Base-by-base conservation (phyloP, 1,140 invertebrate genomes). In the Drosophila nannoptera region DNA sequence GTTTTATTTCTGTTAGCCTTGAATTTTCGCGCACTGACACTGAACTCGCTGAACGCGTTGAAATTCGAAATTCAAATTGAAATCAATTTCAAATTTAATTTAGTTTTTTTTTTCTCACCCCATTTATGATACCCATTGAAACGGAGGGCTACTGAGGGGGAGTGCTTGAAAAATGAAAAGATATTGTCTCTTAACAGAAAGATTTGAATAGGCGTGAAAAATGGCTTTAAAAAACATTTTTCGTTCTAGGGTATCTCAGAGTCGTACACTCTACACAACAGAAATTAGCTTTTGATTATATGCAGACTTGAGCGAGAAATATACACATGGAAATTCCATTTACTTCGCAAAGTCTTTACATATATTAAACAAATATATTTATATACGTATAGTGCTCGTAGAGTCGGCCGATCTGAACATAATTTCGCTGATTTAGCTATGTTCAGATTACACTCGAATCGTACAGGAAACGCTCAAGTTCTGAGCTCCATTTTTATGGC, bases 41-140 rank as follows among this genome's bases (percentile, higher is more conserved):
- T 84, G 81, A 84, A 84, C 80, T 80, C 66, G 52, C 35, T 52
- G 42, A 69, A 72, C 50, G 46, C 69, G 69, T 80, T 80, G 63
- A 80, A 80, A 69, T 81, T 68, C 66, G 40, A 77, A 77, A 82
- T 83, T 82, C 68, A 82, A 82, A 83, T 82, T 83, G 80, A 84
- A 83, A 84, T 84, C 80, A 84, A 84, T 80, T 77, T 78, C 69
- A 86, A 72, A 72, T 68, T 70, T 66, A 59, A 84, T 84, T 84
- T 72, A 62, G 69, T 69, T 83, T 83, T 55, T 40, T 68, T 59
- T 63, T 45, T 66, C 14, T n/a, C 5, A 58, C 42, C 73, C 63
- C 50, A 40, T 63, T 72, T 42, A 35, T 8, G 32, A 32, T 45
- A 42, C 53, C 29, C 12, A 2, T 38, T 22, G 8, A 11, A n/a